Evolutionary conservation across 1,140 invertebrate species (phyloP).

Genomic region (Ceratitis capitata): DNA sequence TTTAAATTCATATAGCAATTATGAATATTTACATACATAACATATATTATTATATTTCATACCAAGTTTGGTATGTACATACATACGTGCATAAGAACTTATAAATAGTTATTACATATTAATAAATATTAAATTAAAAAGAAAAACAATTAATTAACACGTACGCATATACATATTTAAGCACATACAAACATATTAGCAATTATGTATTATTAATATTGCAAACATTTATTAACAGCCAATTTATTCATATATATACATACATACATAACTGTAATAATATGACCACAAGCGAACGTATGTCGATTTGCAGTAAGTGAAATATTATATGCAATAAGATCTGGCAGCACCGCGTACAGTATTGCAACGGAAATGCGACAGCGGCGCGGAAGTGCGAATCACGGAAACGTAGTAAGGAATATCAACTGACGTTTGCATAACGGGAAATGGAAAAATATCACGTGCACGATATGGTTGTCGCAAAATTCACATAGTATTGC

Average conservation of each 20-base stretch:
- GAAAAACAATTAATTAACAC: neutral
- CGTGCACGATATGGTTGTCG: neutral
- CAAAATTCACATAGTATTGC: neutral
- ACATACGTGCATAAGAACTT: neutral
- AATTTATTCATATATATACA: slow-evolving; percentile 2
- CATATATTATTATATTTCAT: neutral
- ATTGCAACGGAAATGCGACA: neutral
- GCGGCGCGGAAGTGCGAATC: neutral
- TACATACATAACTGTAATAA: neutral
- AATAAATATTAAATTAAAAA: neutral
- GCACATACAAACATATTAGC: neutral
- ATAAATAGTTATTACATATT: neutral
- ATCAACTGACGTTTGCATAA: neutral
- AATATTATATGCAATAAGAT: neutral
- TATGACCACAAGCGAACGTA: neutral
- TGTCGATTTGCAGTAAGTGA: neutral
- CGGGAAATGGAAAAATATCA: neutral
- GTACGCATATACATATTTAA: neutral
- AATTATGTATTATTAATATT: neutral
- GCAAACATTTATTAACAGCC: slow-evolving; percentile 11
- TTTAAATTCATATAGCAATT: neutral
- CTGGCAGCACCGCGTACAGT: neutral
- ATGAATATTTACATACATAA: neutral
- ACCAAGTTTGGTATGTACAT: neutral
- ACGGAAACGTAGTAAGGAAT: neutral